Evolutionary conservation across 2,797 vertebrate genomes (phyloP), one percentile per base, ranked within the genome.

Genomic region (Nasua narica): DNA sequence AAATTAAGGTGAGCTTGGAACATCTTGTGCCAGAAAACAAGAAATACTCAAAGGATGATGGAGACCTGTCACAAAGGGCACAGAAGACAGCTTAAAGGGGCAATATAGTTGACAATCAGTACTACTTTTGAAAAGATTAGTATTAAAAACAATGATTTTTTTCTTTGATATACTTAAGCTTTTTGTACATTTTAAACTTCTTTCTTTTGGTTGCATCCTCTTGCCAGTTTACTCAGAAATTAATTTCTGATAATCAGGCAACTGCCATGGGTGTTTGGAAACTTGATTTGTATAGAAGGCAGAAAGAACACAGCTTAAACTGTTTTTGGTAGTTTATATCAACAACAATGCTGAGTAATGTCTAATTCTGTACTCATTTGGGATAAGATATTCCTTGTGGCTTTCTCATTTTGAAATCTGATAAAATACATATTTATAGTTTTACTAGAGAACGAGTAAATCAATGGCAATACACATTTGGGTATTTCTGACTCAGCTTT

Each of bases 171-270:
- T 87, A 89, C 70, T 94, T 94, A 90, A 90, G 81, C 2, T 94
- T 94, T 69, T 95, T 96, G 35, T 85, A 95, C 52, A 86, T 87
- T 83, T 98, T 97, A 98, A 95, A 96, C 97, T 94, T 98, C 96
- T 87, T 98, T 98, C 90, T 98, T 98, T 97, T 97, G 93, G 72
- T 97, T 98, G 87, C 94, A 96, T 58, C 98, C 98, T 98, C 98
- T 98, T 95, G 98, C 97, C 97, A 98, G 97, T 98, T 98, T 98
- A 97, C 97, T 97, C 96, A 98, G 98, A 97, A 98, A 98, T 98
- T 98, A 79, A 62, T 52, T 96, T 95, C 43, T 89, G 21, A 92
- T 78, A 65, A 62, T 88, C 46, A 96, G 60, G 60, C 87, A 86
- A 56, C 13, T 82, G 70, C 37, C 46, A 62, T 77, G 40, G 83